These are phyloP conservation scores for Proteles cristata DNA, from an alignment of 2,113 vertebrate species.

Conservation along the genomic window DNA sequence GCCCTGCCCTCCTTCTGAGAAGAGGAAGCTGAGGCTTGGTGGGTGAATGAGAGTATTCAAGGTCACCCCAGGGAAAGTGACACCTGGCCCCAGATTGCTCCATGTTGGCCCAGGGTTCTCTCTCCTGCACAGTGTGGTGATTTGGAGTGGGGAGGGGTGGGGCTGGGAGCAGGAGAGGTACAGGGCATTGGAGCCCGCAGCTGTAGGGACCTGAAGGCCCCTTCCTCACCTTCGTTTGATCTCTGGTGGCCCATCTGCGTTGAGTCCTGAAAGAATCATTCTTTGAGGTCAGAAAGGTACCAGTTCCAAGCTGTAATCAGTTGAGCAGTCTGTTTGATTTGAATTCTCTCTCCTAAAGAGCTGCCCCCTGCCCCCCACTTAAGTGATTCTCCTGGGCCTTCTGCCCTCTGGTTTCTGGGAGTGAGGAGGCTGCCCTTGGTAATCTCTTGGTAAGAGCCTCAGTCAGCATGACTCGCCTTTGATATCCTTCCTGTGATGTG, in stretches of 20 bases:
- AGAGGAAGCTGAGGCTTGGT: background rate
- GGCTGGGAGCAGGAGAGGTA: rapidly evolving
- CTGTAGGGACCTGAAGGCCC: background rate
- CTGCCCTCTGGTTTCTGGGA: background rate
- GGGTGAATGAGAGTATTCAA: background rate
- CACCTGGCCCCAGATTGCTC: background rate
- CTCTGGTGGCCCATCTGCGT: no score
- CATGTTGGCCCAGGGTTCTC: background rate
- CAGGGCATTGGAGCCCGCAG: background rate
- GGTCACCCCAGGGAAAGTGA: background rate
- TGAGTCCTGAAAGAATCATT: background rate
- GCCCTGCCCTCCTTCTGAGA: background rate
- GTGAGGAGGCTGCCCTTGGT: background rate
- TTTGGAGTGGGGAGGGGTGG: rapidly evolving
- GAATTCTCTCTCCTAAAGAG: background rate
- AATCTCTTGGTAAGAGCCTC: background rate
- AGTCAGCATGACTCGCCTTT: background rate
- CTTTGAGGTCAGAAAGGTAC: background rate
- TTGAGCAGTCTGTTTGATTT: background rate
- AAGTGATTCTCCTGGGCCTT: background rate
- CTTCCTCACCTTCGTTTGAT: rapidly evolving
- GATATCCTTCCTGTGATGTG: background rate
- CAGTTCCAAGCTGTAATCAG: background rate
- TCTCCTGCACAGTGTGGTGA: background rate
- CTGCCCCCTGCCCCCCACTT: rapidly evolving